Conservation (phyloP, 2,888 invertebrate genomes). For the Dynastes maya region DNA sequence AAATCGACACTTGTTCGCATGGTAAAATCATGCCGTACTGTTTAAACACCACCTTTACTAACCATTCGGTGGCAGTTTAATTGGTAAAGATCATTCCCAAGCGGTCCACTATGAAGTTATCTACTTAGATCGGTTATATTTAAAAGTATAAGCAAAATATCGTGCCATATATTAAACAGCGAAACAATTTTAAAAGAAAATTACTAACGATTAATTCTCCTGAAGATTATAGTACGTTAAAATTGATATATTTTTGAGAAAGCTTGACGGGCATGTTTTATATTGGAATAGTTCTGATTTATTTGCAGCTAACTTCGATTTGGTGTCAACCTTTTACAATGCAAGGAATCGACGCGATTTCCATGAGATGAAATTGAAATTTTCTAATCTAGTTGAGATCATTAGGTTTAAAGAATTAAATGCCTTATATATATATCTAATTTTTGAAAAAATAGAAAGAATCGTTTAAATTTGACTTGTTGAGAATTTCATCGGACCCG, state of each 20-base stretch:
- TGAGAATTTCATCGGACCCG: constrained; percentile 10
- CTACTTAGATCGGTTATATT: no score
- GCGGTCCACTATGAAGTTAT: not conserved
- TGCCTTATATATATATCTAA: no score
- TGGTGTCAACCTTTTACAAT: no score
- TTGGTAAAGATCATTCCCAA: constrained; percentile 1
- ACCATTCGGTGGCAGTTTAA: constrained; percentile 32
- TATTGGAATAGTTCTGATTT: no score
- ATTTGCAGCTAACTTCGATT: no score
- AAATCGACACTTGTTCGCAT: constrained; percentile 77
- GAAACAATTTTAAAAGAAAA: not conserved
- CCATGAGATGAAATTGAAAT: no score
- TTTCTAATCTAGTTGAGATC: no score
- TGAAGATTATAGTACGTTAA: constrained; percentile 19
- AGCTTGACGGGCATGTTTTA: no score
- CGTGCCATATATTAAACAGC: not conserved
- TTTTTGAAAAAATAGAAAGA: no score
- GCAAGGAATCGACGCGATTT: no score
- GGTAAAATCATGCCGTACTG: constrained; percentile 79
- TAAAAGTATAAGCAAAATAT: not conserved
- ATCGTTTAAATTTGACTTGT: not conserved
- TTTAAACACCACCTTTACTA: constrained; percentile 47
- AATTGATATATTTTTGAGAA: no score
- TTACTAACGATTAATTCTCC: constrained; percentile 3
- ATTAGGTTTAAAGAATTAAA: no score